These are phyloP conservation scores for Tinea trinotella DNA, from an alignment of 2,888 invertebrate species.

Conservation along the genomic window DNA sequence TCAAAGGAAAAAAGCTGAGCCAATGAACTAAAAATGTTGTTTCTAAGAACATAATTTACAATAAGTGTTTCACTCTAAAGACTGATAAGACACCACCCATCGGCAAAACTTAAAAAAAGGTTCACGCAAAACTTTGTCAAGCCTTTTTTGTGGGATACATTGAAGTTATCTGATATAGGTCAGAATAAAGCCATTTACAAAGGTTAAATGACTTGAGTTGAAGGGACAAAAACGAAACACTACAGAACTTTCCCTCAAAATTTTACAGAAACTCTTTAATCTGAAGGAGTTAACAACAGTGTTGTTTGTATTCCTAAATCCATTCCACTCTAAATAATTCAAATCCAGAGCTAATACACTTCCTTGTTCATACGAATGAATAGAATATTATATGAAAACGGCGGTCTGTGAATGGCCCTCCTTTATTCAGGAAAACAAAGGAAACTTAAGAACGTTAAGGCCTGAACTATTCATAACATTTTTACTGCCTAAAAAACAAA, in stretches of 20 bases:
- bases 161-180: conserved; percentile 42
- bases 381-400: neutral
- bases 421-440: neutral
- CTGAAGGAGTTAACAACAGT: conserved; percentile 2
- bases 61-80: conserved; percentile 41
- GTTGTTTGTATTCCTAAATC: neutral
- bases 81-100: conserved; percentile 51
- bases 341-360: neutral
- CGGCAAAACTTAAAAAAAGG: conserved; percentile 31
- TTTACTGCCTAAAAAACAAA: neutral
- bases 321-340: neutral
- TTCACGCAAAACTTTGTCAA: conserved; percentile 39
- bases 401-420: neutral
- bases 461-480: neutral
- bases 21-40: conserved; percentile 3
- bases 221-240: conserved; percentile 5
- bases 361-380: neutral
- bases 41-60: conserved; percentile 49
- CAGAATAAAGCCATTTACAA: conserved; percentile 21
- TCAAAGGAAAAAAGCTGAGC: neutral
- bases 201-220: conserved; percentile 20
- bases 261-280: neutral
- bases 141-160: conserved; percentile 43
- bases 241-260: conserved; percentile 5
- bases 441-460: neutral